Percentiles rank a stretch among this genome's conserved stretches.
Conservation (phyloP, 2,797 vertebrate species). For the Lepus townsendii region DNA sequence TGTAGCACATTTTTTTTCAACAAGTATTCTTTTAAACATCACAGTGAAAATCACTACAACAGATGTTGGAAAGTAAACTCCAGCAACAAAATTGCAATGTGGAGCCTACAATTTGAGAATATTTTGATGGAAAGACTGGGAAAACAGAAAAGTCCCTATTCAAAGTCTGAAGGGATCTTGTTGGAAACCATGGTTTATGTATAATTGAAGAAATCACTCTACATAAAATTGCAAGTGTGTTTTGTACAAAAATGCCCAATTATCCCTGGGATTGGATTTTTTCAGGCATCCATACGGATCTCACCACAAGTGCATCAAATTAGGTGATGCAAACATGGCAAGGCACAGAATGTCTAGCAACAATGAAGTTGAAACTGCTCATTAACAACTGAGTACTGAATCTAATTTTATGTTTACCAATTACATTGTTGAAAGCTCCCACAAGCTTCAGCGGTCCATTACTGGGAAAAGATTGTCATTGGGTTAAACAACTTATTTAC, state of each 20-base stretch:
- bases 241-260: conserved; percentile 58
- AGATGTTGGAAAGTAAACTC: conserved; percentile 65
- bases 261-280: conserved; percentile 46
- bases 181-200: conserved; percentile 64
- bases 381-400: conserved; percentile 60
- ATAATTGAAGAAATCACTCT: conserved; percentile 71
- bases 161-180: conserved; percentile 73
- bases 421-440: neutral
- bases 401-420: conserved; percentile 68
- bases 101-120: conserved; percentile 54
- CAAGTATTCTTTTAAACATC: conserved; percentile 67
- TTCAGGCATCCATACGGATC: conserved; percentile 37
- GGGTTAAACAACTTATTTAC: conserved; percentile 7
- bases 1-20: neutral
- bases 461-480: neutral
- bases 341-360: conserved; percentile 18
- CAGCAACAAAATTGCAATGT: conserved; percentile 34
- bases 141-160: conserved; percentile 71
- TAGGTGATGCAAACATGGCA: neutral
- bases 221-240: conserved; percentile 63
- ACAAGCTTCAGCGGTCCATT: neutral
- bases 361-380: conserved; percentile 64
- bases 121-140: conserved; percentile 48
- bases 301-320: conserved; percentile 64
- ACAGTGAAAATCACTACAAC: conserved; percentile 65